Evolutionary conservation across 1,140 invertebrate species (phyloP), one percentile per base, ranked within the genome.

Genomic region (Lucilia cuprina): DNA sequence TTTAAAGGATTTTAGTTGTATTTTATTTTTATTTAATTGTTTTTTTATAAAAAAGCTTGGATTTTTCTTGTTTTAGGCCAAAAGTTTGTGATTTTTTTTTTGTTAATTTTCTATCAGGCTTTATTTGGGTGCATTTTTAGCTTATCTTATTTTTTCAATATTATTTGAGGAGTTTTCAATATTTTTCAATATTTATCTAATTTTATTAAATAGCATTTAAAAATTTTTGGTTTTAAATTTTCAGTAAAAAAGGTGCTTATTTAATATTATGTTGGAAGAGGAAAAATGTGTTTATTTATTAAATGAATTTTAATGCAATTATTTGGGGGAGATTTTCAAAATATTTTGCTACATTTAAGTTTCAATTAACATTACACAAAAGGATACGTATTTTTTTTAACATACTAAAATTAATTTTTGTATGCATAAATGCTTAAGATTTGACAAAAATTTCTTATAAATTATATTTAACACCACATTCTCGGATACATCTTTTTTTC

Each of bases 41-140:
- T 21, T 70, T 21, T 70, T n/a, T 70, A 70, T 70, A 70, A 70
- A 30, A 70, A 70, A 70, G 65, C 65, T 60, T 70, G 21, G 21
- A 21, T 70, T 70, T 21, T 10, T 25, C 9, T 70, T 25, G 35
- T 77, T 77, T 50, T 34, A 35, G 77, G 41, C 77, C 77, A 80
- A 80, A 50, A 49, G 5, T 77, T 77, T 70, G 19, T 60, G 7
- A 50, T 1, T 80, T 49, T 75, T 35, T 75, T 75, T 34, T 80
- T 50, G 12, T 80, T 80, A 80, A 80, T 49, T 70, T 80, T 80
- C 77, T 80, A 80, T 80, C 77, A 80, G 77, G 77, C 77, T 80
- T 80, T 50, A 41, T 17, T 30, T 49, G 77, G 77, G 77, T 80
- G 77, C 77, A 80, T 80, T 50, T 80, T 10, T 80, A n/a, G 77